Evolutionary conservation across 2,888 invertebrate species (phyloP).

Genomic region (Axea sp.): DNA sequence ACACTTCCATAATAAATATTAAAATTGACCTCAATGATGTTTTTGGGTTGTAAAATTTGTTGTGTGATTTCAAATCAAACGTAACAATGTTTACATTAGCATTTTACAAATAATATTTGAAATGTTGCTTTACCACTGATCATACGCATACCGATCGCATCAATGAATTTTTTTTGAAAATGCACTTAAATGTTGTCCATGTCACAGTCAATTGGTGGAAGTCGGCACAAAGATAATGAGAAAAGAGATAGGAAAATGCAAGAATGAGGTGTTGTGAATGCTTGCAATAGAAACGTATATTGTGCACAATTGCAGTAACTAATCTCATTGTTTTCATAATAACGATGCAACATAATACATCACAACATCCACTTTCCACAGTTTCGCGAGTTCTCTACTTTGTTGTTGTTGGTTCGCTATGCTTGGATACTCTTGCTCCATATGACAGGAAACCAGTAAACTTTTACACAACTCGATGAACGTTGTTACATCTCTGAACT

Average conservation of each 20-base stretch:
- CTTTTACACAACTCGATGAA: constrained; percentile 59
- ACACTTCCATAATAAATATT: too few relatives aligned
- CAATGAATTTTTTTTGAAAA: too few relatives aligned
- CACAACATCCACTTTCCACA: constrained; percentile 66
- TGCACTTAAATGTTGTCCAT: too few relatives aligned
- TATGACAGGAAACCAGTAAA: constrained; percentile 65
- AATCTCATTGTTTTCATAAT: constrained; percentile 74
- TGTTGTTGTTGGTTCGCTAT: constrained; percentile 51
- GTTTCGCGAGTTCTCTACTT: constrained; percentile 52
- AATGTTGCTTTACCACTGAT: too few relatives aligned
- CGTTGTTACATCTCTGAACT: constrained; percentile 46
- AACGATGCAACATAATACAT: constrained; percentile 69
- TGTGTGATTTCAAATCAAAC: too few relatives aligned
- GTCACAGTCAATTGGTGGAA: too few relatives aligned
- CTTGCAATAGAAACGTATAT: constrained; percentile 66
- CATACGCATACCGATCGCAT: too few relatives aligned
- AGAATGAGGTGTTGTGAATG: constrained; percentile 54
- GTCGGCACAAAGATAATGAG: too few relatives aligned
- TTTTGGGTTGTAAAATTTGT: too few relatives aligned
- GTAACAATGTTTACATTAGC: too few relatives aligned
- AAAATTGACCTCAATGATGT: too few relatives aligned
- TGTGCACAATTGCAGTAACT: constrained; percentile 70
- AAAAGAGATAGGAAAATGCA: not conserved
- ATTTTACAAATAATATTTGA: too few relatives aligned
- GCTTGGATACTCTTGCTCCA: constrained; percentile 65